Conservation (phyloP, 35 echinoderm and acorn worm genomes). For the Heliocidaris erythrogramma region DNA sequence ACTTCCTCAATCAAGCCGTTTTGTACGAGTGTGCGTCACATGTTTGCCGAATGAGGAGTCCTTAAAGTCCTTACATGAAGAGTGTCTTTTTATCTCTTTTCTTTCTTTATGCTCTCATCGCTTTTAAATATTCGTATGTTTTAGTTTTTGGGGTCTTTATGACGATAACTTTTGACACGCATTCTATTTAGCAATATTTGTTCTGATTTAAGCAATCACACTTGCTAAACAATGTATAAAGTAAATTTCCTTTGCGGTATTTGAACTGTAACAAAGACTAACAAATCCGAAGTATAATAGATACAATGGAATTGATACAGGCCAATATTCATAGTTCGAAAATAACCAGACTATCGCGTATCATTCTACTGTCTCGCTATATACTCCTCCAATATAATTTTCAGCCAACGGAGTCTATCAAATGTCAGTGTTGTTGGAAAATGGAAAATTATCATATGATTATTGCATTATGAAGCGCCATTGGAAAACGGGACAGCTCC, state of each 20-base stretch:
- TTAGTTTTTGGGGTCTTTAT: too few relatives aligned
- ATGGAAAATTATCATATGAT: not conserved
- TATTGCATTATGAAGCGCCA: conserved; percentile 3
- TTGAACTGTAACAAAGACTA: not conserved
- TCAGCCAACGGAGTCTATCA: not conserved
- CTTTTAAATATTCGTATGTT: not conserved
- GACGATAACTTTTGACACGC: too few relatives aligned
- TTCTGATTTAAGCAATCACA: too few relatives aligned
- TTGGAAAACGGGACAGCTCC: not conserved
- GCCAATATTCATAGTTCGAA: not conserved
- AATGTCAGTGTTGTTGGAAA: not conserved
- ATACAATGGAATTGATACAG: not conserved
- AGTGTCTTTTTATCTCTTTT: too few relatives aligned
- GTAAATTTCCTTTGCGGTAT: not conserved
- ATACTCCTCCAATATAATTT: not conserved
- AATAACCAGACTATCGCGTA: not conserved
- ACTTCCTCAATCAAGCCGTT: too few relatives aligned
- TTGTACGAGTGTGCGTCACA: too few relatives aligned
- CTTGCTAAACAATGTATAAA: too few relatives aligned
- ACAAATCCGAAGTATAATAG: not conserved
- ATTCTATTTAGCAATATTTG: too few relatives aligned
- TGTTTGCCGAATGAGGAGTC: too few relatives aligned
- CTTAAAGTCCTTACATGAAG: too few relatives aligned
- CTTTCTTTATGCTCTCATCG: not conserved
- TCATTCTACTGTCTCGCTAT: too few relatives aligned